A percentile compares a stretch with the other conserved stretches of the same genome.
phyloP scores from a whole-genome alignment of 92 coral and sea anemone species.

The Parazoanthus darwini region DNA sequence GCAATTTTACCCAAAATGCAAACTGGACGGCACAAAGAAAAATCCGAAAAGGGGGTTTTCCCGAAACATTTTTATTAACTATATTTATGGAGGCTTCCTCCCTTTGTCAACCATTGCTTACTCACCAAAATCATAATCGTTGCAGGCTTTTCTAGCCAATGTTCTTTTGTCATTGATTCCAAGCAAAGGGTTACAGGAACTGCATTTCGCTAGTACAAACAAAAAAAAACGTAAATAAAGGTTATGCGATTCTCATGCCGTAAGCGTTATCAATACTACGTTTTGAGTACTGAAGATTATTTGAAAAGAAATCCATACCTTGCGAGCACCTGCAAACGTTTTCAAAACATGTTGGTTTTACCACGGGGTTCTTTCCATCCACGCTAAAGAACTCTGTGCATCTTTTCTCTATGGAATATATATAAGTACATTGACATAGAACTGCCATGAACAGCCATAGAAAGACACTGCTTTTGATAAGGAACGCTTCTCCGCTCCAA shows the following conservation, averaged over 20 bases:
- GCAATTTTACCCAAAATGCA: too few species aligned
- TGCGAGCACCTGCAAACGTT: neutral
- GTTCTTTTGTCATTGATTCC: neutral
- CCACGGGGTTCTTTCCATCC: neutral
- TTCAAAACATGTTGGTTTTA: neutral
- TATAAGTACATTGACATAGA: neutral
- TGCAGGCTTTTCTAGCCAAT: slow-evolving; percentile 8
- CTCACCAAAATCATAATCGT: slow-evolving; percentile 12
- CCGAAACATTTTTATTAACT: neutral
- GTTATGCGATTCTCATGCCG: too few species aligned
- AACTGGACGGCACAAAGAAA: too few species aligned
- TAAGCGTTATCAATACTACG: too few species aligned
- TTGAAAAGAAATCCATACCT: neutral
- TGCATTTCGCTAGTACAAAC: neutral
- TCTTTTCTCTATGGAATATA: neutral
- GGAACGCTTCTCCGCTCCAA: too few species aligned
- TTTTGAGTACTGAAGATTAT: neutral
- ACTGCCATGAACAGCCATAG: neutral
- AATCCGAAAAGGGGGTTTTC: neutral
- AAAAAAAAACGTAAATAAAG: too few species aligned
- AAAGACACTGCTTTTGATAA: neutral
- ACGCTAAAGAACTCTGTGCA: slow-evolving; percentile 1
- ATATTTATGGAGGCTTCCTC: too few species aligned
- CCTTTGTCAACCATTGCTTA: neutral
- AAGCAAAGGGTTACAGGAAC: slow-evolving; percentile 2